Percentiles rank a stretch among this genome's conserved stretches.
These are phyloP conservation scores for Hydrolagus affinis DNA, from an alignment of 2,113 vertebrate genomes.

Conservation along the genomic window DNA sequence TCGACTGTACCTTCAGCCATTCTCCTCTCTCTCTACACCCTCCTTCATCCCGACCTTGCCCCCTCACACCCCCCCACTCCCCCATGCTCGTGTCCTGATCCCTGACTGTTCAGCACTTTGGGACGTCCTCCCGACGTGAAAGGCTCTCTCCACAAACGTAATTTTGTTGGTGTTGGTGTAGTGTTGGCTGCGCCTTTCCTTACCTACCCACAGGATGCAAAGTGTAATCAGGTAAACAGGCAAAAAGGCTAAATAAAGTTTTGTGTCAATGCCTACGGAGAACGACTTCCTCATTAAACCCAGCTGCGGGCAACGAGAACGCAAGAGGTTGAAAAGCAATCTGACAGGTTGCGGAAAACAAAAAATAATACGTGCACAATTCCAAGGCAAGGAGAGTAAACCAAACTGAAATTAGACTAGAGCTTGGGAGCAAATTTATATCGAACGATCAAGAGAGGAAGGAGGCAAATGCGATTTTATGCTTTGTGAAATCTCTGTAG, in stretches of 20 bases:
- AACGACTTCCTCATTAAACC: conserved; percentile 4
- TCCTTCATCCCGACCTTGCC: too few relatives aligned
- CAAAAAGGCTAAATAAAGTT: not conserved
- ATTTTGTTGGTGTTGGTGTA: not conserved
- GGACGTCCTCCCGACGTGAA: too few relatives aligned
- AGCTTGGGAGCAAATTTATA: not conserved
- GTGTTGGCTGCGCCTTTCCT: not conserved
- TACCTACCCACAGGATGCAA: not conserved
- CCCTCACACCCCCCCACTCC: too few relatives aligned
- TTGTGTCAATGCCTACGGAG: not conserved
- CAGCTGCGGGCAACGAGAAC: not conserved
- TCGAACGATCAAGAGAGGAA: not conserved
- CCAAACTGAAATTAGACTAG: not conserved
- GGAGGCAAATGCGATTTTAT: not conserved
- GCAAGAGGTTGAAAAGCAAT: not conserved
- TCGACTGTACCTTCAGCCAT: not conserved
- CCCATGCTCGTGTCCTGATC: too few relatives aligned
- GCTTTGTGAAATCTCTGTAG: not conserved
- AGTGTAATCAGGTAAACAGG: not conserved
- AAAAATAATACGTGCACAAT: not conserved
- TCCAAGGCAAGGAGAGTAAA: not conserved
- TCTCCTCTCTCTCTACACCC: not conserved
- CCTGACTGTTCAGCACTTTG: too few relatives aligned
- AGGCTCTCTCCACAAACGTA: too few relatives aligned
- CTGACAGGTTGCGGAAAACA: not conserved